phyloP scores from a whole-genome alignment of 2,888 invertebrate species.

The Heliconius charithonia region DNA sequence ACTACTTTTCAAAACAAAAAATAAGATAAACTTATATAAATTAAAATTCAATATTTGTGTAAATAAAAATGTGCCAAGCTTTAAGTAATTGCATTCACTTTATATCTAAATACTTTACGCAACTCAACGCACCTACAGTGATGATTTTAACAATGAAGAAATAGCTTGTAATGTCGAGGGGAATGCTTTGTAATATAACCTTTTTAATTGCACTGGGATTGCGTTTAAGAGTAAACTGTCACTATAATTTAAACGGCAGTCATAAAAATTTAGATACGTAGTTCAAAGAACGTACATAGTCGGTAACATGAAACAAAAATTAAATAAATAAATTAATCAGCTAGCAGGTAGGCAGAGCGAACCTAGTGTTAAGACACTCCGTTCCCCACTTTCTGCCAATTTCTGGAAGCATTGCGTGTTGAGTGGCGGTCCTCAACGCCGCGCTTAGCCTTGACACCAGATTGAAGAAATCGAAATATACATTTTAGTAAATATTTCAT shows the following conservation, averaged over 20 bases:
- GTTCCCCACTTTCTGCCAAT: too few relatives aligned
- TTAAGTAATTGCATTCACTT: neutral
- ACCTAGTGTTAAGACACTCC: too few relatives aligned
- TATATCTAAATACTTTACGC: neutral
- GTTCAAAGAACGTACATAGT: neutral
- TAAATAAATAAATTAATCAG: too few relatives aligned
- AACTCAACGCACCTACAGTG: neutral
- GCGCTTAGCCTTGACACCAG: too few relatives aligned
- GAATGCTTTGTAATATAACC: neutral
- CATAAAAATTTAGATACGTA: neutral
- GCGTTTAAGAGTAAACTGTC: neutral
- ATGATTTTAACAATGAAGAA: constrained; percentile 3
- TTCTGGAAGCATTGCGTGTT: too few relatives aligned
- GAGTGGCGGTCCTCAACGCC: too few relatives aligned
- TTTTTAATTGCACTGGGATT: neutral
- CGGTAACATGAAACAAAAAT: neutral
- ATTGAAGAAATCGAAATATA: too few relatives aligned
- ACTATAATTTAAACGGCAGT: neutral
- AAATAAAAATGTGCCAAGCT: neutral
- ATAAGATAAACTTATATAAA: too few relatives aligned
- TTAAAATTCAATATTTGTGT: too few relatives aligned
- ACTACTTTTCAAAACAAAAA: neutral
- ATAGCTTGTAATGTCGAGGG: neutral
- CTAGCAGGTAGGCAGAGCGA: too few relatives aligned
- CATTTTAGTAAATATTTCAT: too few relatives aligned